These are phyloP conservation scores for Plemyria rubiginata DNA, from an alignment of 2,888 invertebrate genomes.

Conservation along the genomic window DNA sequence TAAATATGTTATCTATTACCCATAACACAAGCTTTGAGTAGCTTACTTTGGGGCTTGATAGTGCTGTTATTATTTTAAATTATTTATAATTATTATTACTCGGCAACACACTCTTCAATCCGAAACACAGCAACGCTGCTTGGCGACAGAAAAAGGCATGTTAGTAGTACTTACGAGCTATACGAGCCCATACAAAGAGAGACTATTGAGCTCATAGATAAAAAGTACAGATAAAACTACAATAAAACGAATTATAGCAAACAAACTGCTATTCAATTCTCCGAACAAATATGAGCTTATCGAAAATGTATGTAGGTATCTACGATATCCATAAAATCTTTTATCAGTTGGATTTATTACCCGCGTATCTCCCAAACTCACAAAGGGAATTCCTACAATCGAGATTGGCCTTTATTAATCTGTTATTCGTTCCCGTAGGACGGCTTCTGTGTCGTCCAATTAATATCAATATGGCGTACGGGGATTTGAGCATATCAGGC, in stretches of 20 bases:
- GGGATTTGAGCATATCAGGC: slow-evolving; percentile 57
- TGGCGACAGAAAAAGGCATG: too few relatives aligned
- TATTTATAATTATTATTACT: too few relatives aligned
- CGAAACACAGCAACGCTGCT: too few relatives aligned
- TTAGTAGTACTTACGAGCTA: too few relatives aligned
- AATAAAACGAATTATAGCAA: slow-evolving; percentile 26
- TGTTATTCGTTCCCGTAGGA: slow-evolving; percentile 62
- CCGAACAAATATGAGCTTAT: slow-evolving; percentile 29
- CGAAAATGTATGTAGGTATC: slow-evolving; percentile 12
- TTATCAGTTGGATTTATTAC: slow-evolving; percentile 58
- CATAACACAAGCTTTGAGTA: too few relatives aligned
- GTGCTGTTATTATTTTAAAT: too few relatives aligned
- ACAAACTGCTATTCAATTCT: slow-evolving; percentile 27
- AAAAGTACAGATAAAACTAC: slow-evolving; percentile 1
- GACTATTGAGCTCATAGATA: too few relatives aligned
- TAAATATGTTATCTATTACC: too few relatives aligned
- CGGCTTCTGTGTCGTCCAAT: slow-evolving; percentile 65
- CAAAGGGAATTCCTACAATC: slow-evolving; percentile 70
- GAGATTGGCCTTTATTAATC: slow-evolving; percentile 65
- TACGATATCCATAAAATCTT: slow-evolving; percentile 28
- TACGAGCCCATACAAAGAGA: too few relatives aligned
- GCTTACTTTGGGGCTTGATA: too few relatives aligned
- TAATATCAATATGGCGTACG: slow-evolving; percentile 70
- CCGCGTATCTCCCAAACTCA: slow-evolving; percentile 57
- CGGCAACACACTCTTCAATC: too few relatives aligned